Percentiles rank a stretch among this genome's conserved stretches.
Evolutionary conservation across 2,113 vertebrate species (phyloP).

Genomic region (Pedionomus torquatus): DNA sequence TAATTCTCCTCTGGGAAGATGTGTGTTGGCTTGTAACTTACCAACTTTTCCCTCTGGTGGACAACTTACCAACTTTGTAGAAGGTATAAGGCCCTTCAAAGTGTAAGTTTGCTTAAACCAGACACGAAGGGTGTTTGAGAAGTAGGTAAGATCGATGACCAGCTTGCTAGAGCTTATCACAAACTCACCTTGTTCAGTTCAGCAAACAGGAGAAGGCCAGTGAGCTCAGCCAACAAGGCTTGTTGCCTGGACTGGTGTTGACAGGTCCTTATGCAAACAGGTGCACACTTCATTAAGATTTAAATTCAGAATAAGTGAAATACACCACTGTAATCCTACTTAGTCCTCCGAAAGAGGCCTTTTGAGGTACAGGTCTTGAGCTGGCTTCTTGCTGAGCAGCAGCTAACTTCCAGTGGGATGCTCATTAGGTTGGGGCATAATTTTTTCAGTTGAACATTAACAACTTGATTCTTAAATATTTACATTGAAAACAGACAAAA

Average conservation of each 20-base stretch:
- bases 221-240: not conserved
- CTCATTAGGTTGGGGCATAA: not conserved
- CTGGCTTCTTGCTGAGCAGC: not conserved
- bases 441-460: not conserved
- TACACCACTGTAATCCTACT: not conserved
- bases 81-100: not conserved
- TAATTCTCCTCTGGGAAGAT: not conserved
- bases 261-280: not conserved
- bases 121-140: not conserved
- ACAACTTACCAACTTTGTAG: not conserved
- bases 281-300: not conserved
- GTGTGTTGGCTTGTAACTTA: not conserved
- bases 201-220: not conserved
- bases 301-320: not conserved
- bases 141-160: not conserved
- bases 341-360: not conserved
- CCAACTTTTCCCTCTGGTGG: not conserved
- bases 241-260: not conserved
- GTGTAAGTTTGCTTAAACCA: not conserved
- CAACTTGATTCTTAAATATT: not conserved
- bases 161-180: not conserved
- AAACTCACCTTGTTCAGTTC: rapidly evolving
- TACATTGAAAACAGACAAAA: not conserved
- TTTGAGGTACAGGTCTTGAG: not conserved
- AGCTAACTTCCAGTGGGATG: not conserved